A percentile compares a stretch with the other conserved stretches of the same genome.
phyloP scores from a whole-genome alignment of 2,888 invertebrate genomes.

The Platynereis dumerilii region DNA sequence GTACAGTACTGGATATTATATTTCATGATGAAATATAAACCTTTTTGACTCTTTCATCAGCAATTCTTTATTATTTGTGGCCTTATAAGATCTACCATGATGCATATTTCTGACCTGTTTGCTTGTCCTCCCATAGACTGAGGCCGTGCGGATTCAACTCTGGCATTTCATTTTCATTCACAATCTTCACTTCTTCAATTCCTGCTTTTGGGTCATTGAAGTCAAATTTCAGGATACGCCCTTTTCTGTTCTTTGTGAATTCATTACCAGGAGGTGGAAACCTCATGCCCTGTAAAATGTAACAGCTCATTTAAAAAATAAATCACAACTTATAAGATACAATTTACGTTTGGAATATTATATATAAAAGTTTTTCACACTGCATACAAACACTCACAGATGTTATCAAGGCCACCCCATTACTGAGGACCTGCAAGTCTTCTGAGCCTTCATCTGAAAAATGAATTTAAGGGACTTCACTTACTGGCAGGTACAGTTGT shows the following conservation, averaged over 20 bases:
- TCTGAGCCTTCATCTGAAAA: slow-evolving; percentile 48
- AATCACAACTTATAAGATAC: too few relatives aligned
- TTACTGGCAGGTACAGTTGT: too few relatives aligned
- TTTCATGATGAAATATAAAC: too few relatives aligned
- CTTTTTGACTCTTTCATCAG: too few relatives aligned
- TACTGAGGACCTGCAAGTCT: slow-evolving; percentile 44
- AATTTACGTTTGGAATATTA: too few relatives aligned
- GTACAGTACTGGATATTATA: too few relatives aligned
- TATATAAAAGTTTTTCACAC: too few relatives aligned
- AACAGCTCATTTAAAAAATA: too few relatives aligned
- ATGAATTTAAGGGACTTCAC: too few relatives aligned
- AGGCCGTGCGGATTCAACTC: slow-evolving; percentile 10
- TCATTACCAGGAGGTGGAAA: not conserved
- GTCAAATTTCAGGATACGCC: slow-evolving; percentile 8
- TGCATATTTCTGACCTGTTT: not conserved
- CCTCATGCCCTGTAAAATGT: not conserved
- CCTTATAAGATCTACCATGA: too few relatives aligned
- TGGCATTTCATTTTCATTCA: not conserved
- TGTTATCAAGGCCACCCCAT: slow-evolving; percentile 47
- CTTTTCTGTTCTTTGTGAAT: not conserved
- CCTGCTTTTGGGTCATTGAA: slow-evolving; percentile 16
- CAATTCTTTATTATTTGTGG: too few relatives aligned
- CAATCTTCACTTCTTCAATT: not conserved
- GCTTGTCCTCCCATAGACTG: slow-evolving; percentile 12
- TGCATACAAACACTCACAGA: slow-evolving; percentile 40